Evolutionary conservation across 2,888 invertebrate species (phyloP).

Genomic region (Coecobrya sp.): DNA sequence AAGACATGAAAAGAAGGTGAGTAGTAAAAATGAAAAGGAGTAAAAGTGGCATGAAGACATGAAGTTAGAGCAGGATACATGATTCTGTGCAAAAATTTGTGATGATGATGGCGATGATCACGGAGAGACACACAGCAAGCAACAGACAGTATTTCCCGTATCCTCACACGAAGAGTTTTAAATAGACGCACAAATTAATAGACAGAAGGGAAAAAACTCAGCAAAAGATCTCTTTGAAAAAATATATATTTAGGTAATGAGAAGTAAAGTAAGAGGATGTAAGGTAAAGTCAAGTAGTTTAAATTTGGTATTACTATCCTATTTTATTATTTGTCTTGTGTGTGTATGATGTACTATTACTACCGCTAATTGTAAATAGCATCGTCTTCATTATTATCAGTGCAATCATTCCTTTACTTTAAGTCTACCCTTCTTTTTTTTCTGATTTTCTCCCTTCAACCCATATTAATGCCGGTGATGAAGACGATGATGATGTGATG

Average conservation of each 20-base stretch:
- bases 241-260: slow-evolving; percentile 24
- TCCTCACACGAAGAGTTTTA: slow-evolving; percentile 18
- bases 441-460: not conserved
- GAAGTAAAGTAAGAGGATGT: slow-evolving; percentile 6
- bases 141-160: not conserved
- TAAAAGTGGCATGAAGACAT: slow-evolving; percentile 59
- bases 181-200: not conserved
- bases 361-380: not conserved
- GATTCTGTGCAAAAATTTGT: slow-evolving; percentile 13
- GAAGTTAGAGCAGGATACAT: not conserved
- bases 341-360: no score
- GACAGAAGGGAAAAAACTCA: not conserved
- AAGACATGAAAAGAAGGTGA: slow-evolving; percentile 58
- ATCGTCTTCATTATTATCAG: not conserved
- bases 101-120: slow-evolving; percentile 49
- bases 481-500: not conserved
- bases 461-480: not conserved
- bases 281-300: slow-evolving; percentile 29
- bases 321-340: no score
- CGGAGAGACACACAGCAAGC: slow-evolving; percentile 12
- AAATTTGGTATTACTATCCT: not conserved
- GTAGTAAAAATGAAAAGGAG: slow-evolving; percentile 51
- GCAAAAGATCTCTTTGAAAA: not conserved
- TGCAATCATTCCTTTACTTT: not conserved
- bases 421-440: not conserved